Evolutionary conservation across 2,113 vertebrate species (phyloP).

Genomic region (Ornithorhynchus anatinus): DNA sequence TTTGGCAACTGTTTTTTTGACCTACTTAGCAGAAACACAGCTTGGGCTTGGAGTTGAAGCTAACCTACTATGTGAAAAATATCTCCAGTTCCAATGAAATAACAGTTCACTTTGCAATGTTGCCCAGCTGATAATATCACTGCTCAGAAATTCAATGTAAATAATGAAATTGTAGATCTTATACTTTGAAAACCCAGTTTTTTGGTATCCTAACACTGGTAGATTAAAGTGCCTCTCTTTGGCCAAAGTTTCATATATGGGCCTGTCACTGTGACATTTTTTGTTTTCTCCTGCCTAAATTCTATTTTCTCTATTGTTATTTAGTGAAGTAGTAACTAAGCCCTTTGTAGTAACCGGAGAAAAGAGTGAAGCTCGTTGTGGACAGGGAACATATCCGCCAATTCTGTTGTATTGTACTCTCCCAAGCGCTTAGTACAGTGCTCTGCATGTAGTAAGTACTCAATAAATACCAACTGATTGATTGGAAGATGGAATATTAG

Average conservation of each 20-base stretch:
- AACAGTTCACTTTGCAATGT: conserved; percentile 11
- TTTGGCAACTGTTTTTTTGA: conserved; percentile 26
- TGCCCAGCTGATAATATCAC: conserved; percentile 7
- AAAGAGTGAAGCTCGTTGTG: too few relatives aligned
- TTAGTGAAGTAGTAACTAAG: background rate
- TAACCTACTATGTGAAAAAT: background rate
- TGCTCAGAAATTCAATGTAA: conserved; percentile 23
- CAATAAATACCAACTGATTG: too few relatives aligned
- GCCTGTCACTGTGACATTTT: background rate
- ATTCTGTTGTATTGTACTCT: too few relatives aligned
- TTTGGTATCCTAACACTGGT: conserved; percentile 4
- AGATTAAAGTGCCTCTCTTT: conserved; percentile 13
- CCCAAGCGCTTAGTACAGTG: too few relatives aligned
- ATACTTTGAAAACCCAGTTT: background rate
- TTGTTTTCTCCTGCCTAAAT: background rate
- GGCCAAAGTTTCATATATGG: conserved; percentile 33
- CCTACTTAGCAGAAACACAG: background rate
- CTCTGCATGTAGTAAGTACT: too few relatives aligned
- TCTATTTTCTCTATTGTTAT: background rate
- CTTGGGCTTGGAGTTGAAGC: background rate
- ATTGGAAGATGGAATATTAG: background rate
- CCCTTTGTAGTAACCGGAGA: background rate
- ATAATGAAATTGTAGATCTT: conserved; percentile 24
- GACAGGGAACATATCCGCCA: too few relatives aligned
- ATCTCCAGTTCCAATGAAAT: background rate